phyloP scores from a whole-genome alignment of 1,140 invertebrate species.

The Drosophila melanogaster region Release_6_plus_ISO1_MT NT_033779.5:10003501-10004000 shows the following conservation, averaged over 20 bases:
- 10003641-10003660: no score
- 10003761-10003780: not conserved
- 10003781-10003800: conserved; percentile 2
- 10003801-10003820: conserved; percentile 45
- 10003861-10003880: conserved; percentile 64
- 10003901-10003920: conserved; percentile 51
- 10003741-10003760: not conserved
- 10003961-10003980: conserved; percentile 18
- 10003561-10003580: no score
- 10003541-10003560: no score
- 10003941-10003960: conserved; percentile 38
- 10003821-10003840: conserved; percentile 8
- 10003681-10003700: no score
- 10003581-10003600: no score
- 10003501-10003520: no score
- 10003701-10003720: not conserved
- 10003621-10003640: no score
- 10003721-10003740: no score
- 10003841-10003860: conserved; percentile 26
- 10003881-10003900: conserved; percentile 64
- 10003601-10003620: no score
- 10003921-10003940: conserved; percentile 32
- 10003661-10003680: no score
- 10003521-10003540: no score
- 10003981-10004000: conserved; percentile 44